These are phyloP conservation scores for Parauchenoglanis ngamensis DNA, from an alignment of 2,797 vertebrate species.

Conservation along the genomic window DNA sequence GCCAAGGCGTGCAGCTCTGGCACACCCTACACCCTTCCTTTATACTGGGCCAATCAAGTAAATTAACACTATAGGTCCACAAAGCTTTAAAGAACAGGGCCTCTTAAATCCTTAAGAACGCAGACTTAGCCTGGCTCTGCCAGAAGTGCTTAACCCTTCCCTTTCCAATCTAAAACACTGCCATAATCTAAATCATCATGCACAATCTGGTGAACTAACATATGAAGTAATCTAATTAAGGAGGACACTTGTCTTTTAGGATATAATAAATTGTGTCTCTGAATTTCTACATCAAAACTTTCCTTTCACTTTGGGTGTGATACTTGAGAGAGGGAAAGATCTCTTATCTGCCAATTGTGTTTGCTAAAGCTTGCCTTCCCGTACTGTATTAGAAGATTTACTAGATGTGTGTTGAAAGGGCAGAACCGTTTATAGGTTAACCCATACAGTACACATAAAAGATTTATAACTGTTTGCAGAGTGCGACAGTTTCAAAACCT, in stretches of 20 bases:
- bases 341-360: constrained; percentile 63
- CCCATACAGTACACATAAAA: constrained; percentile 46
- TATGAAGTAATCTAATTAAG: not conserved
- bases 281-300: constrained; percentile 2
- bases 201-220: not conserved
- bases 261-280: not conserved
- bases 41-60: constrained; percentile 60
- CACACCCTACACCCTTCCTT: constrained; percentile 49
- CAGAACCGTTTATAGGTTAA: constrained; percentile 49
- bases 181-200: not conserved
- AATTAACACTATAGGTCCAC: constrained; percentile 64
- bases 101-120: constrained; percentile 65
- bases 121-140: constrained; percentile 64
- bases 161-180: not conserved
- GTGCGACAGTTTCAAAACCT: constrained; percentile 42
- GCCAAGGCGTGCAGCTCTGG: constrained; percentile 52
- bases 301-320: constrained; percentile 4
- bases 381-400: constrained; percentile 53
- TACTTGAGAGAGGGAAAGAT: constrained; percentile 43
- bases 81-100: constrained; percentile 62
- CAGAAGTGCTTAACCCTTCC: constrained; percentile 55
- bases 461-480: constrained; percentile 57
- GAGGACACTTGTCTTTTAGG: not conserved
- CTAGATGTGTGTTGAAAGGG: constrained; percentile 50
- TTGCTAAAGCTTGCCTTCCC: constrained; percentile 61